Evolutionary conservation across 2,888 invertebrate genomes (phyloP), one percentile per base, ranked within the genome.

Genomic region (Diploptera punctata): DNA sequence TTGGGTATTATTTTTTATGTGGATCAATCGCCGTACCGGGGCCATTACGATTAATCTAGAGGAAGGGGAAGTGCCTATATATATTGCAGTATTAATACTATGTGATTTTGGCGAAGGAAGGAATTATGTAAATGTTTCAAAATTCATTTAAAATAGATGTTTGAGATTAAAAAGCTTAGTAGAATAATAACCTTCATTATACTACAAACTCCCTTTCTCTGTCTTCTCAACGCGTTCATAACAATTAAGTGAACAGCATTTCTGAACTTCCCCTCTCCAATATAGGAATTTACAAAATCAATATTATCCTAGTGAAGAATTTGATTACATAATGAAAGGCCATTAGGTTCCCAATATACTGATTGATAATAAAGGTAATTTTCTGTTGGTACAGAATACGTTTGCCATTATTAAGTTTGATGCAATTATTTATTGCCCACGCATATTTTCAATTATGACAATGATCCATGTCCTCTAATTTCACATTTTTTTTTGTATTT

Each of bases 101-200:
- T 49, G 7, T 49, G 52, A 21, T 52, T 24, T 52, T 52, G 24
- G 4, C 21, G 52, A 52, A 52, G 52, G 24, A 52, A 13, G 21
- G 31, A 61, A 61, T 61, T 61, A 61, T 61, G 62, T 43, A 62
- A 62, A 62, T 62, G 43, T 31, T 62, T 43, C 4, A 2, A 62
- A 62, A 62, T 62, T 62, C 33, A 62, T 62, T 62, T 62, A 43
- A 62, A 62, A 62, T 43, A 43, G 43, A 43, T 62, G 43, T 10
- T n/a, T 38, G 43, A 43, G 62, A 38, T 38, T 21, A 43, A 62
- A 62, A 21, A 5, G 62, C 21, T 52, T 52, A 24, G 10, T 2
- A 24, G 52, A n/a, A n/a, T 52, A 52, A 52, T 2, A 19, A 52
- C 52, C 52, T 1, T 52, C 24, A 24, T 52, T 52, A 52, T 24